Conservation (phyloP, 1,140 invertebrate genomes). For the Drosophila ambigua region DNA sequence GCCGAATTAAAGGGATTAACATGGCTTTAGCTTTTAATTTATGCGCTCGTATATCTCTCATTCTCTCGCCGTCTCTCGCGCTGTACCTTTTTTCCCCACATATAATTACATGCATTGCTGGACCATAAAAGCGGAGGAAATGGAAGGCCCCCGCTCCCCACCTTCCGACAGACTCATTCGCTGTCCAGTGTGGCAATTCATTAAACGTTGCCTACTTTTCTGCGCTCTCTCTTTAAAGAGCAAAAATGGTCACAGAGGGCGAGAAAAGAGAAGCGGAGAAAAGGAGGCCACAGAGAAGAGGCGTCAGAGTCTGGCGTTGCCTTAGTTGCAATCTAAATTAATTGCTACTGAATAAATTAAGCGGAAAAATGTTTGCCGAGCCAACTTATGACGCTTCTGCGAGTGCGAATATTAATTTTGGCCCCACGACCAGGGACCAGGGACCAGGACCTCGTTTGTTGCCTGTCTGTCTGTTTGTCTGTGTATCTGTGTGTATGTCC, state of each 20-base stretch:
- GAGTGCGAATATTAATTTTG: constrained; percentile 77
- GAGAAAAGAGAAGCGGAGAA: background rate
- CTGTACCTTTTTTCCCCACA: constrained; percentile 3
- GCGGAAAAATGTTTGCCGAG: constrained; percentile 78
- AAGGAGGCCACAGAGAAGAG: background rate
- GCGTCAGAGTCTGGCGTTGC: constrained; percentile 48
- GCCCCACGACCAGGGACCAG: constrained; percentile 10
- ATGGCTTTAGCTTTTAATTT: constrained; percentile 77
- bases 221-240: constrained; percentile 34
- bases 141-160: background rate
- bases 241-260: background rate
- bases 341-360: constrained; percentile 81
- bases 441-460: background rate
- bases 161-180: background rate
- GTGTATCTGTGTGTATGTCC: constrained; percentile 9
- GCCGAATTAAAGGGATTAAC: constrained; percentile 72
- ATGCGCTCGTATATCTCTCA: constrained; percentile 41
- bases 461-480: constrained; percentile 17
- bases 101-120: constrained; percentile 46
- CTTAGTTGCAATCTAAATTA: constrained; percentile 80
- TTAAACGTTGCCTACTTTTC: constrained; percentile 62
- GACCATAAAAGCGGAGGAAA: constrained; percentile 28
- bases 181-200: constrained; percentile 17
- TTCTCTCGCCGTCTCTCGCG: background rate
- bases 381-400: constrained; percentile 75